Percentiles rank a stretch among this genome's conserved stretches.
phyloP scores from a whole-genome alignment of 2,113 vertebrate species.

The Vidua macroura region DNA sequence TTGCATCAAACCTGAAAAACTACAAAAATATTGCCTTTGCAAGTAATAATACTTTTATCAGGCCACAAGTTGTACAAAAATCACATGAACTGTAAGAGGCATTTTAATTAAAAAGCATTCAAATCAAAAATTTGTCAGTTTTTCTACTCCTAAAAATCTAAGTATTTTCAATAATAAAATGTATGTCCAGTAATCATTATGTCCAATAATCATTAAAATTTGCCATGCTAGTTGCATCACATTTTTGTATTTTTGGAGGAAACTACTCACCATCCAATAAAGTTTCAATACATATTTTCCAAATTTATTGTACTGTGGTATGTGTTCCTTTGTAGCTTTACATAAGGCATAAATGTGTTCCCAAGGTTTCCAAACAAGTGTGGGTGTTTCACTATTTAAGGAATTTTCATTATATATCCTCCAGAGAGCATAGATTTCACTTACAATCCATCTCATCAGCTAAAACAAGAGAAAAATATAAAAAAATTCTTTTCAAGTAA shows the following conservation, averaged over 20 bases:
- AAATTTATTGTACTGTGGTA: slow-evolving; percentile 86
- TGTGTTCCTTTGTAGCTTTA: slow-evolving; percentile 78
- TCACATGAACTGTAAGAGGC: neutral
- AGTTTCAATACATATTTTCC: slow-evolving; percentile 92
- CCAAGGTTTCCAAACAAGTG: slow-evolving; percentile 87
- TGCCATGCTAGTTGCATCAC: neutral
- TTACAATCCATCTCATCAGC: slow-evolving; percentile 92
- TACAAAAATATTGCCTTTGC: neutral
- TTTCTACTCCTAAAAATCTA: neutral
- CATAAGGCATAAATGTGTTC: slow-evolving; percentile 92
- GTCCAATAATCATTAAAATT: neutral
- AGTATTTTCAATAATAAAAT: neutral
- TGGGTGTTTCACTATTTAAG: slow-evolving; percentile 22
- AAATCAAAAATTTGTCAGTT: neutral
- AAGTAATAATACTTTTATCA: neutral
- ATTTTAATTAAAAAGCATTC: neutral
- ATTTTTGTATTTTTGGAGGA: neutral
- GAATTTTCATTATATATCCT: slow-evolving; percentile 65
- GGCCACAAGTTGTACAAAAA: neutral
- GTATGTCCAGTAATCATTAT: neutral
- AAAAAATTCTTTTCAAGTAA: fast-evolving
- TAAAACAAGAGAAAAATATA: slow-evolving; percentile 45
- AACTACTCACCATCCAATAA: slow-evolving; percentile 90
- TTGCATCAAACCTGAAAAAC: neutral
- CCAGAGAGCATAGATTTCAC: slow-evolving; percentile 87